Evolutionary conservation across 2,797 vertebrate genomes (phyloP), one percentile per base, ranked within the genome.

Genomic region (Fratercula arctica): DNA sequence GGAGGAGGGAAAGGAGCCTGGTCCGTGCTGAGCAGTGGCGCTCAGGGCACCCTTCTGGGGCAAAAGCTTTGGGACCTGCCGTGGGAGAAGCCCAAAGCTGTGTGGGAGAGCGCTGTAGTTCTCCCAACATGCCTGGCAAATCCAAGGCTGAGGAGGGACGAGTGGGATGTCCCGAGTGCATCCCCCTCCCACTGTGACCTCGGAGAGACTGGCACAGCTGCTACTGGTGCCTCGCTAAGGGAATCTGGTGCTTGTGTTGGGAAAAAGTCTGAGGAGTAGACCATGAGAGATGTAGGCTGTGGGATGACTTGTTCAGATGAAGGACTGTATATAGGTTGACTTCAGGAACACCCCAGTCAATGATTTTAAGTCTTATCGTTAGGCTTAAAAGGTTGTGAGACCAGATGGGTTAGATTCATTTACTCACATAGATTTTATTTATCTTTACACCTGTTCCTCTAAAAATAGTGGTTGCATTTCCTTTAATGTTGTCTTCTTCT

Each of bases 121-220:
- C 37, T 57, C 11, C 31, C 16, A 57, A 5, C 8, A 33, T 26
- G 16, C 23, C 2, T 57, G 70, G 39, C 12, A 73, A 63, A 68
- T 24, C 21, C 10, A 26, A 73, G 24, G 19, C 12, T 61, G 75
- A 29, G 25, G 43, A 61, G 24, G 7, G 16, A 13, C 0, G 4
- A 50, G 31, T 39, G 45, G 24, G 6, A 16, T 28, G 54, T 43
- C 28, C 37, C 16, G 23, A 35, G 29, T 19, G 10, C 6, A 20
- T 39, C 18, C 19, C 16, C 9, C 3, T 85, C 19, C n/a, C 1
- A 18, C 37, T 0, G 1, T 20, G 61, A 35, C 14, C 25, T 51
- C 1, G 0, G 28, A 35, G 8, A 41, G 8, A 29, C 3, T 0
- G 4, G 8, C 45, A 18, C 19, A 17, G 18, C 35, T 14, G 3